These are phyloP conservation scores for Umimayanthus chanpuru DNA, from an alignment of 92 coral and sea anemone species.

Conservation along the genomic window DNA sequence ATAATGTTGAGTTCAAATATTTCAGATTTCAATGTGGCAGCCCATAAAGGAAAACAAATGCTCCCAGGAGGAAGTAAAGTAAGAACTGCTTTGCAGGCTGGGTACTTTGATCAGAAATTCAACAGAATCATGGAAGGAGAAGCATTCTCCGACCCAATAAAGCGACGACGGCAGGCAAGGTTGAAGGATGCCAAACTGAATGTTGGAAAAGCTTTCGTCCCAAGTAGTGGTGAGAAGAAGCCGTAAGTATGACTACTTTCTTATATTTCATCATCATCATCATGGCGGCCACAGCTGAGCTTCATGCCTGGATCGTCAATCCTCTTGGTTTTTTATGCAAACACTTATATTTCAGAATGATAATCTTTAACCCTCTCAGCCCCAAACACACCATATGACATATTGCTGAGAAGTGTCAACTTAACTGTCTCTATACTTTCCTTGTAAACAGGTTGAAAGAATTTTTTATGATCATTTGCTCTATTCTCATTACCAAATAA, in stretches of 20 bases:
- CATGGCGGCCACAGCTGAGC: too few relatives aligned
- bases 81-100: constrained; percentile 82
- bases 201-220: constrained; percentile 96
- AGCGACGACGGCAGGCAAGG: constrained; percentile 83
- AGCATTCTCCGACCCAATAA: constrained; percentile 86
- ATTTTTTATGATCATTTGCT: too few relatives aligned
- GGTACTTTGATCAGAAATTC: constrained; percentile 94
- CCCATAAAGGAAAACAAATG: constrained; percentile 97
- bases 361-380: too few relatives aligned
- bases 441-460: too few relatives aligned
- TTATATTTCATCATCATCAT: too few relatives aligned
- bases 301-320: too few relatives aligned
- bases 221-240: constrained; percentile 89
- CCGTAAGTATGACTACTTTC: constrained; percentile 67
- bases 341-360: too few relatives aligned
- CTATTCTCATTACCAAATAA: too few relatives aligned
- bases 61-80: constrained; percentile 96
- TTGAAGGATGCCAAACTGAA: constrained; percentile 77
- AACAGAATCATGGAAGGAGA: constrained; percentile 91
- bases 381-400: too few relatives aligned
- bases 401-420: too few relatives aligned
- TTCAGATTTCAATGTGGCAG: constrained; percentile 86
- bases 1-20: not conserved
- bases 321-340: too few relatives aligned
- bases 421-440: too few relatives aligned